These are phyloP conservation scores for Eumeta japonica DNA, from an alignment of 1,140 invertebrate genomes.

Conservation along the genomic window DNA sequence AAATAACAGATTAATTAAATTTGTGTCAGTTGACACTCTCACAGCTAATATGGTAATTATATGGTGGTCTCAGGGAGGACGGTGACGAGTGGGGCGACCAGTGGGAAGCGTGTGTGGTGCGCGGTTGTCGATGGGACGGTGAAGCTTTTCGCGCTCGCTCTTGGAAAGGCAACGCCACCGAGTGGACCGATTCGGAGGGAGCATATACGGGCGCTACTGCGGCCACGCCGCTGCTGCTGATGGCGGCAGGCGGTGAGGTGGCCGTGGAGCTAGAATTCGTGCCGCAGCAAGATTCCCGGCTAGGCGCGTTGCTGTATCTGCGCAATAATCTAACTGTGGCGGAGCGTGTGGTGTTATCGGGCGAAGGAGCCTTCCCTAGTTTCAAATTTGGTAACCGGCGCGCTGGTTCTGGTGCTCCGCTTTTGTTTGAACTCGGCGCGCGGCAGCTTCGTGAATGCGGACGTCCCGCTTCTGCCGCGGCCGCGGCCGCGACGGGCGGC, in stretches of 20 bases:
- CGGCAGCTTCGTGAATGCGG: constrained; percentile 68
- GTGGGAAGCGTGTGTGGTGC: no score
- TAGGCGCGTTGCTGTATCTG: constrained; percentile 26
- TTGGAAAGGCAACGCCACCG: no score
- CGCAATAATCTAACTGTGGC: constrained; percentile 90
- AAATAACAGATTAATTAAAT: no score
- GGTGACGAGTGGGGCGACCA: no score
- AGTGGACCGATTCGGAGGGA: no score
- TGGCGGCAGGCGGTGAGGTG: constrained; percentile 23
- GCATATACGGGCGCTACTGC: neutral
- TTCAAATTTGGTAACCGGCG: constrained; percentile 90
- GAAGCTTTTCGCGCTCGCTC: no score
- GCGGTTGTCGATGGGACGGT: no score
- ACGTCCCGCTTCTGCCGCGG: constrained; percentile 2
- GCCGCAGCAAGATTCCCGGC: constrained; percentile 15
- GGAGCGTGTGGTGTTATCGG: constrained; percentile 79
- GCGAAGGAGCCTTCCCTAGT: constrained; percentile 79
- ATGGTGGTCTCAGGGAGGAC: no score
- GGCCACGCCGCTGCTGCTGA: constrained; percentile 16
- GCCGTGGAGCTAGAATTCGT: constrained; percentile 22
- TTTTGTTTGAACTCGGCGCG: constrained; percentile 82
- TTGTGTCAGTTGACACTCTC: no score
- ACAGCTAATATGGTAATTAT: no score
- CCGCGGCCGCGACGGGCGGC: constrained; percentile 57
- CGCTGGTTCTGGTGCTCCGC: constrained; percentile 70